Evolutionary conservation across 2,113 vertebrate genomes (phyloP).

Genomic region (cattle (Bos taurus)): DNA sequence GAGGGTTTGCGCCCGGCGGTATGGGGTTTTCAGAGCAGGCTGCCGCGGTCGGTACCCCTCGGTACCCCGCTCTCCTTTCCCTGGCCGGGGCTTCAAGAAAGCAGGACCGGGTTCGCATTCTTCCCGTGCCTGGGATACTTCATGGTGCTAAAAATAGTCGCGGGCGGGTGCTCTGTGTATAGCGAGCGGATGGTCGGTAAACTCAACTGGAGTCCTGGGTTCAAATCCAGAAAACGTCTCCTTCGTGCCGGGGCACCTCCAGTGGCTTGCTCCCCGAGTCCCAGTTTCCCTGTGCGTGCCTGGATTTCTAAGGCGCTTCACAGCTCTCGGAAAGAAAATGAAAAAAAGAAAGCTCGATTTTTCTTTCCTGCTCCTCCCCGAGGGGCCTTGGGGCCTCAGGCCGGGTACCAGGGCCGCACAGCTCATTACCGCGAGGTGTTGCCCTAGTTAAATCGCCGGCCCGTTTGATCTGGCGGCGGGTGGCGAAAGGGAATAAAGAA

Average conservation of each 20-base stretch:
- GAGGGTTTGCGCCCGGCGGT: background rate
- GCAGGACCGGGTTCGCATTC: slow-evolving; percentile 51
- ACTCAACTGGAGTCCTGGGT: slow-evolving; percentile 11
- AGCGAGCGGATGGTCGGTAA: background rate
- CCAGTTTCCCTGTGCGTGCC: background rate
- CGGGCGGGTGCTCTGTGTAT: background rate
- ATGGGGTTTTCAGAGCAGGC: background rate
- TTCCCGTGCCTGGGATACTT: slow-evolving; percentile 64
- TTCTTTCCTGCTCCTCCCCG: background rate
- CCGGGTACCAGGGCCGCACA: background rate
- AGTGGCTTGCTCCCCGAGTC: background rate
- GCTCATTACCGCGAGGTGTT: slow-evolving; percentile 69
- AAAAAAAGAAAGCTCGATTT: background rate
- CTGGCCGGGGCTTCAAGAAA: background rate
- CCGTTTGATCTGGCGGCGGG: slow-evolving; percentile 69
- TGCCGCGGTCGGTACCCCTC: background rate
- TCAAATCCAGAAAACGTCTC: background rate
- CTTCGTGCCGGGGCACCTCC: background rate
- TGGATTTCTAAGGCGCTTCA: background rate
- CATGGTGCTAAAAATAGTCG: slow-evolving; percentile 59
- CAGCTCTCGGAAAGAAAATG: background rate
- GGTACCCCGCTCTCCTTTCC: background rate
- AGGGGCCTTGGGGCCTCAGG: background rate
- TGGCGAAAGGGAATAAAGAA: slow-evolving; percentile 46
- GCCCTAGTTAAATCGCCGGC: slow-evolving; percentile 65